Percentiles rank a stretch among this genome's conserved stretches.
Evolutionary conservation across 2,797 vertebrate genomes (phyloP).

Genomic region (Tenualosa ilisha): DNA sequence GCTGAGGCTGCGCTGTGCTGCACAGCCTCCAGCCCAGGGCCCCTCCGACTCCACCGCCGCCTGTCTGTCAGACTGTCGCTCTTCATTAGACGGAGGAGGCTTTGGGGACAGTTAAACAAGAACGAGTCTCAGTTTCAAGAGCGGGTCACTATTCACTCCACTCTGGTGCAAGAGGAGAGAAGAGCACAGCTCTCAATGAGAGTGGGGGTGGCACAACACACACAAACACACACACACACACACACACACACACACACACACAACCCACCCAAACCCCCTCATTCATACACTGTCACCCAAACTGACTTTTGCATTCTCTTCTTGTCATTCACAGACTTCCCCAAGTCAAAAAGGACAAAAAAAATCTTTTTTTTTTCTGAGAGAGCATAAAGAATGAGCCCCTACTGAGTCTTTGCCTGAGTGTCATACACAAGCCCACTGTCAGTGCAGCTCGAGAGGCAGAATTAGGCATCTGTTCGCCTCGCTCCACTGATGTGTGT

Average conservation of each 20-base stretch:
- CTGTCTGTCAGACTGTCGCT: slow-evolving; percentile 51
- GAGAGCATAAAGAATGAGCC: slow-evolving; percentile 33
- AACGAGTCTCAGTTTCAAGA: background rate
- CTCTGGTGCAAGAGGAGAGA: background rate
- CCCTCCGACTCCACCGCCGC: no score
- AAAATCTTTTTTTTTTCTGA: slow-evolving; percentile 32
- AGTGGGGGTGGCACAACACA: background rate
- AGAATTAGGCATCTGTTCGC: background rate
- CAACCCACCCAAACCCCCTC: slow-evolving; percentile 15
- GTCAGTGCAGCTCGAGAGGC: background rate
- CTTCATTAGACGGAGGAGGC: slow-evolving; percentile 51
- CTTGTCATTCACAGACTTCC: slow-evolving; percentile 43
- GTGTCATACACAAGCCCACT: slow-evolving; percentile 39
- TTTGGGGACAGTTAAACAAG: slow-evolving; percentile 49
- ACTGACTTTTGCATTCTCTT: slow-evolving; percentile 52
- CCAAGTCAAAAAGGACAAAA: background rate
- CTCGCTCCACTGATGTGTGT: background rate
- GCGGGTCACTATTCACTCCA: background rate
- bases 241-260: background rate
- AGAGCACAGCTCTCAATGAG: background rate
- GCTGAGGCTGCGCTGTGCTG: background rate
- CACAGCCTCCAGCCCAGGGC: no score
- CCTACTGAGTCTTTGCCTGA: slow-evolving; percentile 41
- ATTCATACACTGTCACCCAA: slow-evolving; percentile 48
- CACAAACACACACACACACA: background rate